phyloP scores from a whole-genome alignment of 2,113 vertebrate genomes.

The Cnemophilus loriae region DNA sequence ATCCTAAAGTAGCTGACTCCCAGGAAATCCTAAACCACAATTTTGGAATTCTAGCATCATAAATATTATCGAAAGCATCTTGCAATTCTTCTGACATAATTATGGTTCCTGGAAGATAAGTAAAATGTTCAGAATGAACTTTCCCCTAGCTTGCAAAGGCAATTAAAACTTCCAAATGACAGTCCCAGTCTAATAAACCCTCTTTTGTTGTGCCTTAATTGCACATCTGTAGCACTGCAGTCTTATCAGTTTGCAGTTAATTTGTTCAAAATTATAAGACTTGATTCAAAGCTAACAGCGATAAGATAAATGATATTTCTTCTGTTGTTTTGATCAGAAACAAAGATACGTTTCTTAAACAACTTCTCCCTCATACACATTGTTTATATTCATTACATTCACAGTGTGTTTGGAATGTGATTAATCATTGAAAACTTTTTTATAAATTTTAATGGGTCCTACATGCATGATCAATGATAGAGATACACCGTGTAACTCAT shows the following conservation, averaged over 20 bases:
- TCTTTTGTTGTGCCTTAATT: conserved; percentile 45
- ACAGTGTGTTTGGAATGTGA: background rate
- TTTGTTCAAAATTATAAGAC: background rate
- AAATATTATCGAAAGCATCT: conserved; percentile 81
- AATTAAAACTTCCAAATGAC: conserved; percentile 48
- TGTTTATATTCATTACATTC: conserved; percentile 26
- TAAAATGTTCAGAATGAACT: conserved; percentile 18
- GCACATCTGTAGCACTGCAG: conserved; percentile 9
- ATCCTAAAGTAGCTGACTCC: conserved; percentile 80
- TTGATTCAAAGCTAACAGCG: background rate
- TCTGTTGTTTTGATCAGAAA: background rate
- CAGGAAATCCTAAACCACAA: conserved; percentile 82
- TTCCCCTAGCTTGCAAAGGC: conserved; percentile 2
- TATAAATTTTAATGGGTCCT: background rate
- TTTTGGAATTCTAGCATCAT: conserved; percentile 77
- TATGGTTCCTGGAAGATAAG: conserved; percentile 74
- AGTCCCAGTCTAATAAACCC: background rate
- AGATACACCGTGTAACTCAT: background rate
- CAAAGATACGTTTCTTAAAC: background rate
- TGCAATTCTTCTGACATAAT: conserved; percentile 85
- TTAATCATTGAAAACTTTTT: background rate
- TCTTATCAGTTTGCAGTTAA: conserved; percentile 19
- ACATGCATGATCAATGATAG: background rate
- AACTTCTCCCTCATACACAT: background rate
- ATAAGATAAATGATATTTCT: conserved; percentile 10